Evolutionary conservation across 2,797 vertebrate species (phyloP).

Genomic region (Halcyon smyrnensis): DNA sequence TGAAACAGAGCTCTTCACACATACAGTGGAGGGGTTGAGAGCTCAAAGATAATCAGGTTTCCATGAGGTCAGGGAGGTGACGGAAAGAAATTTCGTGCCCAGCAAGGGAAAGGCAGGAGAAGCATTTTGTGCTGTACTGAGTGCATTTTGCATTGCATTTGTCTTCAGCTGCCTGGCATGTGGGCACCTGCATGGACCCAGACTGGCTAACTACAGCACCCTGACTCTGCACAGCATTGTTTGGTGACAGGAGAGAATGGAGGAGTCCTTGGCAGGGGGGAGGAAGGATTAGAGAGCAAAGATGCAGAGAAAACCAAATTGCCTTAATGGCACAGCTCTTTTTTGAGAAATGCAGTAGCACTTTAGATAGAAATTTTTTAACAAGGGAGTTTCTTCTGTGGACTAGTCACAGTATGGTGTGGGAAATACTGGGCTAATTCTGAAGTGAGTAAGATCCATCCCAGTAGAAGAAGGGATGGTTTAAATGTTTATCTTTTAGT

Average conservation of each 20-base stretch:
- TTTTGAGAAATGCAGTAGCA: background rate
- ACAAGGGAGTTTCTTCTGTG: background rate
- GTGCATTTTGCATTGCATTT: background rate
- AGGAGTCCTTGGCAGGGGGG: background rate
- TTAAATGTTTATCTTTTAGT: background rate
- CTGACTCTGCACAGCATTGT: fast-evolving
- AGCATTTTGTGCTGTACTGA: background rate
- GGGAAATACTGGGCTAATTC: background rate
- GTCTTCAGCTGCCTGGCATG: background rate
- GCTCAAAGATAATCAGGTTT: background rate
- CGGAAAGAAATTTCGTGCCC: background rate
- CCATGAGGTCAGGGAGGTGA: background rate
- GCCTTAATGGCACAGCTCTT: background rate
- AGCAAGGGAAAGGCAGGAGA: background rate
- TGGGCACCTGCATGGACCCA: fast-evolving
- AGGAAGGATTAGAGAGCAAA: background rate
- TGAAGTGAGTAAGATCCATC: background rate
- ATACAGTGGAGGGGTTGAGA: background rate
- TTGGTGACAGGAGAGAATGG: background rate
- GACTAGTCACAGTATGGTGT: background rate
- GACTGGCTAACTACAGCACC: background rate
- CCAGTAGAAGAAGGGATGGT: background rate
- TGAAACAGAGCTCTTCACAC: background rate
- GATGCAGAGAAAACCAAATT: background rate
- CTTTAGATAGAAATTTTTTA: background rate